Percentiles rank a stretch among this genome's conserved stretches.
Evolutionary conservation across 2,113 vertebrate genomes (phyloP).

Genomic region (Chrysochloris asiatica): DNA sequence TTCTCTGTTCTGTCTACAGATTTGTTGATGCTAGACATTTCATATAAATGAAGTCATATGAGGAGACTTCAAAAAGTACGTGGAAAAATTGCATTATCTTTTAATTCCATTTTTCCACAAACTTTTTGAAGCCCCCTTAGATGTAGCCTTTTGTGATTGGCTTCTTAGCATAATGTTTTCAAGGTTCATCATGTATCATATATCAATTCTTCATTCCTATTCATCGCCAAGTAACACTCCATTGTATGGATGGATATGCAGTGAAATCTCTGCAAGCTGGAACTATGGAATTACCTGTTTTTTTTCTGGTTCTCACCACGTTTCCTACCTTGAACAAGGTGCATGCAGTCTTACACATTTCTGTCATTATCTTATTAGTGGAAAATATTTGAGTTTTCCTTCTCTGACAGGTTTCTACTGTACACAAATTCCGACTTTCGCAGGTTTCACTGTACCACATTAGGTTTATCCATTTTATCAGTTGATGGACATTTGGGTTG

Average conservation of each 20-base stretch:
- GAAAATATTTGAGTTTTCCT: neutral
- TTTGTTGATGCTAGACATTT: neutral
- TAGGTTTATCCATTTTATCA: slow-evolving; percentile 9
- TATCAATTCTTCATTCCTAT: neutral
- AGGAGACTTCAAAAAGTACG: too few species aligned
- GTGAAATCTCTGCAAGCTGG: neutral
- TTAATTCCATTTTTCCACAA: too few species aligned
- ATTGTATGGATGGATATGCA: neutral
- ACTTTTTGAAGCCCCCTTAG: too few species aligned
- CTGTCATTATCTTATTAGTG: neutral
- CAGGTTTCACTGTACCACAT: neutral
- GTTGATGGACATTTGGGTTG: neutral
- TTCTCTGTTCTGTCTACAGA: neutral
- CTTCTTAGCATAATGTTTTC: neutral
- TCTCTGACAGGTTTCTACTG: neutral
- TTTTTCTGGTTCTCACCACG: neutral
- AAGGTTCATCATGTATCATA: neutral
- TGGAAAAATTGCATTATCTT: too few species aligned
- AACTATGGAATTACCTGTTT: neutral
- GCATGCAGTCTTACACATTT: neutral
- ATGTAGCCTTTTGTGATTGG: neutral
- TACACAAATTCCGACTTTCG: neutral
- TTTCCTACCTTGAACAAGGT: neutral
- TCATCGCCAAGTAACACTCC: neutral
- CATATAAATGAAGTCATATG: neutral